These are phyloP conservation scores for Sylvia atricapilla DNA, from an alignment of 2,113 vertebrate species.

Conservation along the genomic window DNA sequence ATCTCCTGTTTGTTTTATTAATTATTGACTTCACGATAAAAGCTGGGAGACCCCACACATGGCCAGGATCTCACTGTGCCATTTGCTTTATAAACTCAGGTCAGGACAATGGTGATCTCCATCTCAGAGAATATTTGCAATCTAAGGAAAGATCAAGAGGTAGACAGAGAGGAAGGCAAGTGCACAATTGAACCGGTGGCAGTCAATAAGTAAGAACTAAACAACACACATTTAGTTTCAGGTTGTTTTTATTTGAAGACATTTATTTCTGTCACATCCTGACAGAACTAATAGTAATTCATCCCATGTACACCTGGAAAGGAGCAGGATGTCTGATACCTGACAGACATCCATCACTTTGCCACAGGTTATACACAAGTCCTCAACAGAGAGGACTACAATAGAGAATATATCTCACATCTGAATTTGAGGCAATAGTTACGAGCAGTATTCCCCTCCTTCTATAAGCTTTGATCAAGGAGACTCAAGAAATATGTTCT, in stretches of 20 bases:
- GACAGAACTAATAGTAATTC: background rate
- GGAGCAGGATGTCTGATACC: background rate
- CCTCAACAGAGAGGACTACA: background rate
- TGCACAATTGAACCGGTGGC: background rate
- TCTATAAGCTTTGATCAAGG: slow-evolving; percentile 18
- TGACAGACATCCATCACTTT: background rate
- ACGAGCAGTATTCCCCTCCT: background rate
- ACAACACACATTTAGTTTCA: background rate
- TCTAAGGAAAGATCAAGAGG: background rate
- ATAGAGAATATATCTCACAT: background rate
- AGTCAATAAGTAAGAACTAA: background rate
- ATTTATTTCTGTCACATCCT: background rate
- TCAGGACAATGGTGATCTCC: background rate
- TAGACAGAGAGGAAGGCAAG: background rate
- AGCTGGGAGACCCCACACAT: background rate
- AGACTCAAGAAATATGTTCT: slow-evolving; percentile 19
- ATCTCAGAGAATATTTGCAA: background rate
- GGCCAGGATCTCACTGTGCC: background rate
- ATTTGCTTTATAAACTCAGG: background rate
- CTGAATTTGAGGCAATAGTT: background rate
- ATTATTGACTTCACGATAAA: background rate
- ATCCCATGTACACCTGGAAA: background rate
- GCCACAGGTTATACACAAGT: background rate
- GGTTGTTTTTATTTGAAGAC: background rate
- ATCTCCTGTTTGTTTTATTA: background rate